Evolutionary conservation across 2,888 invertebrate genomes (phyloP), one percentile per base, ranked within the genome.

Genomic region (Antheraea assamensis): DNA sequence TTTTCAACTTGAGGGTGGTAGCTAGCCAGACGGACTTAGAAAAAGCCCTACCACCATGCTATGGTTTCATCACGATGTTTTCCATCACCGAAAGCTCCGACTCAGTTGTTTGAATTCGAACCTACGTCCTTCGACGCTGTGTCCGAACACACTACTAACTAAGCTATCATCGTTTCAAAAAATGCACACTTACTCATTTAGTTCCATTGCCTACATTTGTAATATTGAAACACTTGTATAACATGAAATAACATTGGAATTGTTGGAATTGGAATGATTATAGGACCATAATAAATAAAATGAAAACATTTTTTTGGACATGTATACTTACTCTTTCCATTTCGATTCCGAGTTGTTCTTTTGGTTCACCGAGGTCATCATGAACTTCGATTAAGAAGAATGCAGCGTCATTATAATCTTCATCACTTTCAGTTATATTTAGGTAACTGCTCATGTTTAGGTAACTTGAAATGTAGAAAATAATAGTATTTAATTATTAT

Each of bases 281-380:
- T 47, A 55, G 55, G 15, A 13, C 64, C 61, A 1, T 10, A 73
- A 49, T 24, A 61, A 5, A 30, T 7, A 21, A 31, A 2, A 66
- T 3, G 4, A 3, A 64, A 64, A 2, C 17, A 31, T 0, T 66
- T 35, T 72, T 73, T 1, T 17, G 24, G 64, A 61, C 15, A 19
- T 24, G 30, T 27, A 75, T 52, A 71, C 90, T 87, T 80, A 95
- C 95, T 83, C 96, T 94, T 87, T 97, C 97, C 89, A 97, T 95
- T 93, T 97, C 97, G 78, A 97, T 96, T 72, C 97, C 97, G 75
- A 97, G 92, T 82, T 97, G 96, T 89, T 97, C 97, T 72, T 96
- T 96, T 13, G 97, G 97, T 81, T 97, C 97, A 71, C 96, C 97
- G 77, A 97, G 92, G 87, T 97, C 96, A 35, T 96, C 96, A 85